Evolutionary conservation across 2,888 invertebrate genomes (phyloP).

Genomic region (Hololepta plana): DNA sequence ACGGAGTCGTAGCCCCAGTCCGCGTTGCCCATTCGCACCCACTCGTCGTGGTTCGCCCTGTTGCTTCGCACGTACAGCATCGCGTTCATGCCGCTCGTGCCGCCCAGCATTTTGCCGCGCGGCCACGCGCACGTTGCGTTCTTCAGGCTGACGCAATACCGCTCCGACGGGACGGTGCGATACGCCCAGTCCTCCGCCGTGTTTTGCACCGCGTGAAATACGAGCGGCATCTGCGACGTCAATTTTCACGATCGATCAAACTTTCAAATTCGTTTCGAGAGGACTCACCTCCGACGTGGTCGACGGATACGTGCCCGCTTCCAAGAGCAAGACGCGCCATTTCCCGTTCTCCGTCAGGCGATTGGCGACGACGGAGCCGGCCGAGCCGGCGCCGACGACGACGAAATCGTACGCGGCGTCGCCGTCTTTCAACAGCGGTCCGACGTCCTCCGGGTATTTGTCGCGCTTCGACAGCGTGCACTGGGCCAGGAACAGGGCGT

Average conservation of each 20-base stretch:
- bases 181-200: constrained; percentile 24
- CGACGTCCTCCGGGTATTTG: too few species aligned
- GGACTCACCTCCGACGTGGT: too few species aligned
- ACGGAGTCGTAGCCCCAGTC: constrained; percentile 39
- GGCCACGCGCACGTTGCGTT: constrained; percentile 31
- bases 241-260: too few species aligned
- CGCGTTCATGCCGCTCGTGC: constrained; percentile 41
- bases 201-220: constrained; percentile 18
- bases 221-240: constrained; percentile 25
- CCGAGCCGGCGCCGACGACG: constrained; percentile 29
- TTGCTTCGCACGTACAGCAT: constrained; percentile 49
- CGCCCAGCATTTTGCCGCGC: constrained; percentile 45
- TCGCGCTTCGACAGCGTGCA: too few species aligned
- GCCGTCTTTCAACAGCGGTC: constrained; percentile 11
- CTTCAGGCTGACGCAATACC: constrained; percentile 21
- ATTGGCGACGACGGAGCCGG: constrained; percentile 27
- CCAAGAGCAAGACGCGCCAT: constrained; percentile 29
- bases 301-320: constrained; percentile 33
- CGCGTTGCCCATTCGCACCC: constrained; percentile 37
- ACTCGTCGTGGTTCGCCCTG: constrained; percentile 41
- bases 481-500: too few species aligned
- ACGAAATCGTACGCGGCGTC: constrained; percentile 31
- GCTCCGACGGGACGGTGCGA: constrained; percentile 27
- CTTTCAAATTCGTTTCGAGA: too few species aligned
- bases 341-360: constrained; percentile 27